Evolutionary conservation across 2,113 vertebrate species (phyloP), one percentile per base, ranked within the genome.

Genomic region (Galeopterus variegatus): DNA sequence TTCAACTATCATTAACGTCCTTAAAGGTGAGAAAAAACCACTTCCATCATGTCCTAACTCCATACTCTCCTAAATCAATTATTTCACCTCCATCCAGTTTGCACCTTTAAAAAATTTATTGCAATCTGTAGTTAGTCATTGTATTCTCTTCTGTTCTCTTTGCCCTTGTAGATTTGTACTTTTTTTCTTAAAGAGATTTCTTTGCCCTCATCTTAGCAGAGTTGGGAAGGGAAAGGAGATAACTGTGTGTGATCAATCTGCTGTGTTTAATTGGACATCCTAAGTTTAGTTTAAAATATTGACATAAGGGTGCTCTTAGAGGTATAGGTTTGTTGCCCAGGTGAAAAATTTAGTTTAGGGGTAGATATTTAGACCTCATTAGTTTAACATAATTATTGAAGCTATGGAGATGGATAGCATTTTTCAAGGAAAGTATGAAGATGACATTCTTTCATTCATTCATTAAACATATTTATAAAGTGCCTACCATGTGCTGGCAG

Each of bases 381-480:
- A 64, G 11, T 79, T 58, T 83, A 83, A 67, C 28, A 7, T 69
- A 73, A 72, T 86, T 85, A 73, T 52, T 33, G 85, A 87, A 79
- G 69, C 33, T 48, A 17, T 36, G 15, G 56, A 84, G 15, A 26
- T 87, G 13, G 31, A 11, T 88, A 92, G 62, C 70, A 75, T 54
- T 67, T 97, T 18, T 48, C 21, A 76, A 67, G n/a, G 73, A 69
- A 60, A 73, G 31, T 36, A 65, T 28, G 33, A 88, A 88, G 58
- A 77, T 91, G 31, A 52, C 3, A 45, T 62, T 88, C 8, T 73
- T 91, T 60, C 58, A 94, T 94, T 81, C 62, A n/a, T 88, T 85
- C 10, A 93, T 69, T 82, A 21, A 70, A 9, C 18, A 3, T 77
- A 18, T 48, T 81, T 73, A 19, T 64, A 0, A 48, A 84, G 19